phyloP scores from a whole-genome alignment of 2,113 vertebrate genomes.

The Scalopus aquaticus region DNA sequence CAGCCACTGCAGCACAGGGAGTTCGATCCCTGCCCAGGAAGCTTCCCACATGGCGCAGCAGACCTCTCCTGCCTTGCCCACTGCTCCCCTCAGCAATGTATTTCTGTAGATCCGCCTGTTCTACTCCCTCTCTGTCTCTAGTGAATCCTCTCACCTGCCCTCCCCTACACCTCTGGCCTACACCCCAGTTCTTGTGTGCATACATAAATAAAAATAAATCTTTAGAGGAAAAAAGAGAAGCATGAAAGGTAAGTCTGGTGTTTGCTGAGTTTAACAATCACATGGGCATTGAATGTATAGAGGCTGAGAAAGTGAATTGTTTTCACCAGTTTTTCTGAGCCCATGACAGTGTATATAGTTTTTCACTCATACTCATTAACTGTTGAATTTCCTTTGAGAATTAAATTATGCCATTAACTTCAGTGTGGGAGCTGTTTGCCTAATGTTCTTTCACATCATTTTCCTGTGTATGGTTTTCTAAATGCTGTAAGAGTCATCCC shows the following conservation, averaged over 20 bases:
- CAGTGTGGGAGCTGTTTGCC: not conserved
- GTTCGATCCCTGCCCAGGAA: no score
- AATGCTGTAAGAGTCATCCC: not conserved
- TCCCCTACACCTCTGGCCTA: no score
- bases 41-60: no score
- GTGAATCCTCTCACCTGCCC: no score
- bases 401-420: not conserved
- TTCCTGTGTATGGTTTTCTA: conserved; percentile 3
- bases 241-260: not conserved
- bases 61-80: no score
- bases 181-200: no score
- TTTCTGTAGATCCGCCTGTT: no score
- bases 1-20: no score
- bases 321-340: not conserved
- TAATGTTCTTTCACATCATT: not conserved
- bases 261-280: not conserved
- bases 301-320: not conserved
- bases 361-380: not conserved
- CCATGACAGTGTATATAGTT: not conserved
- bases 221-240: not conserved
- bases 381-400: not conserved
- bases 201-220: no score
- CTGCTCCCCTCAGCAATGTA: no score
- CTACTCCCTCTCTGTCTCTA: no score
- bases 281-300: not conserved